Evolutionary conservation across 2,113 vertebrate species (phyloP).

Genomic region (Steatornis caripensis): DNA sequence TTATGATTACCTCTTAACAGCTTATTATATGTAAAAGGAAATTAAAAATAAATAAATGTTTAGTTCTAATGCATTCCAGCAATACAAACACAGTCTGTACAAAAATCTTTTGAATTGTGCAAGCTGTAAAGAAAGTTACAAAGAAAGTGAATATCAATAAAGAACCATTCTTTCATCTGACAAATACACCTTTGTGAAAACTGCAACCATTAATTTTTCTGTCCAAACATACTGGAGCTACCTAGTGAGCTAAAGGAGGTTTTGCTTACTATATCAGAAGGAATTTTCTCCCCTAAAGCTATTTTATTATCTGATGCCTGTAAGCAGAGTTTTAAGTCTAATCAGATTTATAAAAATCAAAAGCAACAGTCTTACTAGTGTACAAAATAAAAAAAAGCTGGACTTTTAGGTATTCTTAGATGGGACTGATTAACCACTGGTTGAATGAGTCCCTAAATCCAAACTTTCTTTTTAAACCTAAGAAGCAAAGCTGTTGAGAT

Average conservation of each 20-base stretch:
- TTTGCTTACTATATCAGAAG: neutral
- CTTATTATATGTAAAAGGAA: slow-evolving; percentile 20
- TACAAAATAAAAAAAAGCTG: neutral
- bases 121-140: neutral
- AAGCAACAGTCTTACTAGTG: neutral
- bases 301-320: neutral
- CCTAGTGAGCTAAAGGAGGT: neutral
- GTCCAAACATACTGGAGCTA: neutral
- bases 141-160: neutral
- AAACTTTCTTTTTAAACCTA: neutral
- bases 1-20: neutral
- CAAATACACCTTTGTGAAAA: neutral
- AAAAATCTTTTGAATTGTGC: neutral
- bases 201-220: neutral
- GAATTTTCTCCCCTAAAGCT: neutral
- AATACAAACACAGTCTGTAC: neutral
- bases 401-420: neutral
- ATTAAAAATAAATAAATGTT: slow-evolving; percentile 36
- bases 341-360: neutral
- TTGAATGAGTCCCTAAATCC: neutral
- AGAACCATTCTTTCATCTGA: neutral
- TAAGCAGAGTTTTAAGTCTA: neutral
- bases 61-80: slow-evolving; percentile 14
- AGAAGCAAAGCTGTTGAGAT: neutral
- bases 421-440: neutral